Conservation (phyloP, 1,140 invertebrate genomes). For the Paramacrobiotus metropolitanus region DNA sequence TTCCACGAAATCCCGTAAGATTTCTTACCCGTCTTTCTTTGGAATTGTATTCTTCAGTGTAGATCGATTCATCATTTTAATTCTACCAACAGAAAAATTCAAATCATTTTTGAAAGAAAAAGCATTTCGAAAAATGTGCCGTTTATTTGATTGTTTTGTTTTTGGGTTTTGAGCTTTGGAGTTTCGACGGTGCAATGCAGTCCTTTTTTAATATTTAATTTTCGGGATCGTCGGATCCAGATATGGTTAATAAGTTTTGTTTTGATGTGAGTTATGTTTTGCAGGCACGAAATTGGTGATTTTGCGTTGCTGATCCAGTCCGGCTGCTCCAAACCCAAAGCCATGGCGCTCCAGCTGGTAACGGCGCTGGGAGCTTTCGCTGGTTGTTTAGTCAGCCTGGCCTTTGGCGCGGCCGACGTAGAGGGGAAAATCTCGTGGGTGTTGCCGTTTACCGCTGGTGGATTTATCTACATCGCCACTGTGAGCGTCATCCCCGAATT, state of each 20-base stretch:
- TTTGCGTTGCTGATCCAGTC: slow-evolving; percentile 89
- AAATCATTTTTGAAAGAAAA: too few species aligned
- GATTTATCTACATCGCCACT: slow-evolving; percentile 92
- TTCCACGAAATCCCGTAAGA: slow-evolving; percentile 65
- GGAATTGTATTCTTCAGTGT: too few species aligned
- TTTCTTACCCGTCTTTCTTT: background rate
- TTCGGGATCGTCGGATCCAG: too few species aligned
- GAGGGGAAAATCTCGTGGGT: slow-evolving; percentile 43
- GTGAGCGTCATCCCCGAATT: slow-evolving; percentile 88
- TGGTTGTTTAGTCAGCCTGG: background rate
- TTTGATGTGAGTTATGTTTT: background rate
- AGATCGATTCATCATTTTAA: too few species aligned
- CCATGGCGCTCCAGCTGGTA: slow-evolving; percentile 64
- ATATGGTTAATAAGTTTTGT: background rate
- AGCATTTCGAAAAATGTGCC: too few species aligned
- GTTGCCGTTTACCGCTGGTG: slow-evolving; percentile 83
- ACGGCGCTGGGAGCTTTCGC: slow-evolving; percentile 75
- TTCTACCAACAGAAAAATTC: too few species aligned
- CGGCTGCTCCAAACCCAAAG: slow-evolving; percentile 64
- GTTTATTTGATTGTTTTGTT: too few species aligned
- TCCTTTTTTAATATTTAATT: too few species aligned
- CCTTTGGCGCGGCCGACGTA: background rate
- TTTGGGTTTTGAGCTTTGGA: too few species aligned
- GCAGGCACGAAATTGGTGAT: slow-evolving; percentile 80
- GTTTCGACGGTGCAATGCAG: too few species aligned